Base-by-base conservation (phyloP, 2,797 vertebrate genomes). In the Acanthopagrus latus region DNA sequence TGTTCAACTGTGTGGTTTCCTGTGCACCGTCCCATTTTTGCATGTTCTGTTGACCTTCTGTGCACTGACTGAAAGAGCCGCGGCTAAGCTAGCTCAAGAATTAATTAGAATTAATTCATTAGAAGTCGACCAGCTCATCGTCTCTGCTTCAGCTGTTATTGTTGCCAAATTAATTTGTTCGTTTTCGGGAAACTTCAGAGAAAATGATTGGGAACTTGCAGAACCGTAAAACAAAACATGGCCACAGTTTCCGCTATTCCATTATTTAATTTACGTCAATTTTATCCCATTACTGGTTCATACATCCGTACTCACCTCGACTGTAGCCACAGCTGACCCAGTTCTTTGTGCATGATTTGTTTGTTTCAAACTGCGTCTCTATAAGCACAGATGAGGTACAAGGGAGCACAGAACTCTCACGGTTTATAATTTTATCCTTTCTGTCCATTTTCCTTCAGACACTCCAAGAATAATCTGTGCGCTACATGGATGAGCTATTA, bases 131-230 rank as follows among this genome's bases (percentile, higher is more conserved):
- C 62, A 71, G 41, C 63, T 71, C 17, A 72, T 75, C 63, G 38
- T 66, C 56, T 72, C 27, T 44, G 59, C 57, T 73, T 62, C n/a
- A 12, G 44, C 9, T 72, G 17, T 46, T 67, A 50, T 51, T 63
- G 20, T 47, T 56, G 8, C 50, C 46, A 71, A 64, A 76, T 79
- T n/a, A 57, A 13, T 64, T 69, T 69, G 27, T 48, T 71, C n/a
- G 17, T 71, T 62, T 62, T 68, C n/a, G 54, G 20, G 9, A 74
- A 47, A 47, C 13, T 5, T 64, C 7, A 7, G 2, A 27, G 21
- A 27, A 76, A 76, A 71, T 74, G 11, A 64, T 76, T 52, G 59
- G 29, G n/a, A 64, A 60, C 56, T 64, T 70, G 63, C 27, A 29
- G 9, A 41, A 56, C 47, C 1, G 1, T 55, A 14, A 66, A 76